Conservation (phyloP, 2,888 invertebrate species). For the Acanthosepion esculentum region DNA sequence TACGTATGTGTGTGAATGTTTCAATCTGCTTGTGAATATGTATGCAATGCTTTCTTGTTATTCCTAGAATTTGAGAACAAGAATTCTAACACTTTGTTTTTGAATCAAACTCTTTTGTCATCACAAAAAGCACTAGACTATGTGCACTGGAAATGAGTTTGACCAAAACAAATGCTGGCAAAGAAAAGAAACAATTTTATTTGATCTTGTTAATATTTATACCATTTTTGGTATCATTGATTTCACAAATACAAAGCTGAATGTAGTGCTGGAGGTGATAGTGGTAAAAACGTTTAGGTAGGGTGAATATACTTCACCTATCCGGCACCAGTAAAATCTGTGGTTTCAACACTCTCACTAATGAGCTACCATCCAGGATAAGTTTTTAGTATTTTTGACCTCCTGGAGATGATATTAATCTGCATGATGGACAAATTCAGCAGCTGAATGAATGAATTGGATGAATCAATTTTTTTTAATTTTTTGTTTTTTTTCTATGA, state of each 20-base stretch:
- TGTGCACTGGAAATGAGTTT: not conserved
- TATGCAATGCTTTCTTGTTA: conserved; percentile 24
- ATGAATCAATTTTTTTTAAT: not conserved
- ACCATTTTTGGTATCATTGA: not conserved
- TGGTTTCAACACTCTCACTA: not conserved
- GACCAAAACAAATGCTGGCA: not conserved
- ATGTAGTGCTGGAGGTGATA: not conserved
- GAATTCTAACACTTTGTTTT: conserved; percentile 2
- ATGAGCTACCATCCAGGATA: not conserved
- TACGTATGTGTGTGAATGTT: conserved; percentile 21
- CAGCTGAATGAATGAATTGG: not conserved
- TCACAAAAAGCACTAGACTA: not conserved
- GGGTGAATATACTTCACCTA: not conserved
- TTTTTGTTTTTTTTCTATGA: not conserved
- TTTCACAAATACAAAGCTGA: not conserved
- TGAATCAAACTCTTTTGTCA: not conserved
- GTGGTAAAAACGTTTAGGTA: not conserved
- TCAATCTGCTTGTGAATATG: conserved; percentile 6
- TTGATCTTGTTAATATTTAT: not conserved
- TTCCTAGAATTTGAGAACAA: conserved; percentile 8
- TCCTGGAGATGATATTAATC: not conserved
- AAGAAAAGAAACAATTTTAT: not conserved
- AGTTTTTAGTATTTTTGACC: not conserved
- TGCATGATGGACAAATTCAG: not conserved
- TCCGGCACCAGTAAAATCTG: not conserved